phyloP scores from a whole-genome alignment of 2,888 invertebrate species.

The Palloptera scutellata region DNA sequence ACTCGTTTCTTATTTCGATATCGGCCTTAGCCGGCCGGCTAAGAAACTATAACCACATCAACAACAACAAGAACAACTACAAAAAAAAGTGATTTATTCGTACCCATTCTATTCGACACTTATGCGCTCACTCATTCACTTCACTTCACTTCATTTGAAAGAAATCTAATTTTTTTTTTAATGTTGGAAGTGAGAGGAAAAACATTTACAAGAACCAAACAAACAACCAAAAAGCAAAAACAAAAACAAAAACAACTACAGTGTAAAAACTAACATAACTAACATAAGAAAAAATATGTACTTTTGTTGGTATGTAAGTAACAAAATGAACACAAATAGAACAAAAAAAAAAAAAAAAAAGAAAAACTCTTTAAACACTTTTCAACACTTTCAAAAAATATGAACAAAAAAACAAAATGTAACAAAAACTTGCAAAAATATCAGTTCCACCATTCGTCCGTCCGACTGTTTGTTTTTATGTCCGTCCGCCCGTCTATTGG shows the following conservation, averaged over 20 bases:
- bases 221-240: too few species aligned
- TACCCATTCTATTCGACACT: slow-evolving; percentile 24
- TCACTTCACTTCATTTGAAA: slow-evolving; percentile 17
- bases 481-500: too few species aligned
- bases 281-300: too few species aligned
- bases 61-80: neutral
- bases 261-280: too few species aligned
- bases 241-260: too few species aligned
- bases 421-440: neutral
- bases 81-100: slow-evolving; percentile 23
- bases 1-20: too few species aligned
- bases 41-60: neutral
- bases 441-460: slow-evolving; percentile 3
- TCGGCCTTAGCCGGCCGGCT: neutral
- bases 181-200: too few species aligned
- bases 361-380: neutral
- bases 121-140: slow-evolving; percentile 27
- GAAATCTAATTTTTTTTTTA: neutral
- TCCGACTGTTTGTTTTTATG: too few species aligned
- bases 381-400: slow-evolving; percentile 7
- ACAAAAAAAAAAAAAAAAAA: too few species aligned
- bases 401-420: neutral
- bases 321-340: too few species aligned
- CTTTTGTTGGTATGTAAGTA: too few species aligned
- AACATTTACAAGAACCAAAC: too few species aligned